Evolutionary conservation across 2,797 vertebrate genomes (phyloP).

Genomic region (Periophthalmus magnuspinnatus): DNA sequence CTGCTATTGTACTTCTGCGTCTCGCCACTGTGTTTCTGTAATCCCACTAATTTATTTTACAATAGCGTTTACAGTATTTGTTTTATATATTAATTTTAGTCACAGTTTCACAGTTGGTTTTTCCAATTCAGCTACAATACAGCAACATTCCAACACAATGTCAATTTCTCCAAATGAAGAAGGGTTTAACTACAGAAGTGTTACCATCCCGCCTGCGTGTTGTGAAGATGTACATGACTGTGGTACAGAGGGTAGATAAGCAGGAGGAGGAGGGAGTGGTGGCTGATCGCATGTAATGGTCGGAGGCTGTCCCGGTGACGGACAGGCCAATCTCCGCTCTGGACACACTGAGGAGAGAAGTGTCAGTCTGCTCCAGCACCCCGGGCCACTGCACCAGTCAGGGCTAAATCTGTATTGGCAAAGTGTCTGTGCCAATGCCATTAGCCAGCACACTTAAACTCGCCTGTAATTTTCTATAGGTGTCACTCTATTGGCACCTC

Average conservation of each 20-base stretch:
- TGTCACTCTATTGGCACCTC: conserved; percentile 76
- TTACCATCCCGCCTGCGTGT: conserved; percentile 23
- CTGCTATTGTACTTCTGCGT: too few relatives aligned
- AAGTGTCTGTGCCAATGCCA: conserved; percentile 69
- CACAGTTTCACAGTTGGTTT: too few relatives aligned
- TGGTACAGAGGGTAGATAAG: conserved; percentile 42
- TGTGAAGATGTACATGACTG: conserved; percentile 19
- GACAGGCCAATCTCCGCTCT: conserved; percentile 77
- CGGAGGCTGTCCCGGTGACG: conserved; percentile 52
- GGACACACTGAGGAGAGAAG: conserved; percentile 72
- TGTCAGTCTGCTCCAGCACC: conserved; percentile 73
- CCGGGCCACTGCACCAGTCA: conserved; percentile 77
- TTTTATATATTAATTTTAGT: too few relatives aligned
- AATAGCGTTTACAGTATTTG: too few relatives aligned
- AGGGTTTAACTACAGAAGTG: conserved; percentile 41
- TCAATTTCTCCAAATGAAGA: too few relatives aligned
- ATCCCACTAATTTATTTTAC: too few relatives aligned
- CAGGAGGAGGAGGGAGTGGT: conserved; percentile 58
- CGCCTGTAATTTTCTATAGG: conserved; percentile 76
- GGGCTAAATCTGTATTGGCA: conserved; percentile 66
- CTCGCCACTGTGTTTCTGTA: too few relatives aligned
- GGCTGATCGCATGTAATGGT: conserved; percentile 70
- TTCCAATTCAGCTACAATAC: too few relatives aligned
- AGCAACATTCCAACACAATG: too few relatives aligned
- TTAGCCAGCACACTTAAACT: conserved; percentile 72